Base-by-base conservation (phyloP, 2,797 vertebrate species). In the Characodon lateralis region DNA sequence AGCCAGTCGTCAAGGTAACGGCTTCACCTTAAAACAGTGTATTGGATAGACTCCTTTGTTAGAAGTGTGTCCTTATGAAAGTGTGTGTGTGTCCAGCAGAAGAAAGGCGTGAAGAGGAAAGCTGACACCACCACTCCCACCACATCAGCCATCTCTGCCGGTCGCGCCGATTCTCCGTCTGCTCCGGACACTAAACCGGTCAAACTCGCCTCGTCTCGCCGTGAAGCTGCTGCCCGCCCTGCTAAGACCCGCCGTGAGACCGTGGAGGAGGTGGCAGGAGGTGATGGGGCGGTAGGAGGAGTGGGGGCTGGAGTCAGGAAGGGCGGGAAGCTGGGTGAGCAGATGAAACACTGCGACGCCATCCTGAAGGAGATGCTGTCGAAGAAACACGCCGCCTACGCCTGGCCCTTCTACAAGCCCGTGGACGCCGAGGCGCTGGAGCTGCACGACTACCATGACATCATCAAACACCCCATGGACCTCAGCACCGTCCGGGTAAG, bases 391-490 rank as follows among this genome's bases (percentile, higher is more conserved):
- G 98, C 98, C 0, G 98, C 98, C 85, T 99, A 99, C 1, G 98
- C 98, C 0, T 99, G 98, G 98, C 98, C 98, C 70, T 99, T 99
- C 92, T 99, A 99, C 94, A 99, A 99, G 91, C 98, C 98, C 0
- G 98, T 99, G 78, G 98, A 99, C 0, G 98, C 98, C 0, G 97
- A 97, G 92, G 98, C 98, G 0, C 95, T 99, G 91, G 98, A 99
- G 84, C 95, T 99, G 79, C 98, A 99, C 3, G 98, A 99, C 95
- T 99, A 99, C 93, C 98, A 99, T 0, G 98, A 99, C 93, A 99
- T 99, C 93, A 99, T 99, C 96, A 99, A 99, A 90, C 97, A 99
- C 87, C 98, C 98, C 63, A 99, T 99, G 98, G 98, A 99, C 95
- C 98, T 99, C 91, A 99, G 97, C 95, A 97, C 97, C 55, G 97